Conservation (phyloP, 2,888 invertebrate genomes). For the Drosophila paucipuncta region DNA sequence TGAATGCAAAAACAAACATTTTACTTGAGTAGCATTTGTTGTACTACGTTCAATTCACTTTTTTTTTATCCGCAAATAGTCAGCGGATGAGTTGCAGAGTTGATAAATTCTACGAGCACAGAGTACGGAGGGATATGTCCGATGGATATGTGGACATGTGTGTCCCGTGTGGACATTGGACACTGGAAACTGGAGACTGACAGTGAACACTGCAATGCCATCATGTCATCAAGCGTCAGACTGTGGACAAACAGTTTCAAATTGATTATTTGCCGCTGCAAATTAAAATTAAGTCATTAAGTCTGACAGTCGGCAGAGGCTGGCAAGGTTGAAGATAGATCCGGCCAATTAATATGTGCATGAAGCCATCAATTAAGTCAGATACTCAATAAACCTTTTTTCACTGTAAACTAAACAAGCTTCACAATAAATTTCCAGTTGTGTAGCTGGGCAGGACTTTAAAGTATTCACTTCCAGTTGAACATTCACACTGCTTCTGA, state of each 20-base stretch:
- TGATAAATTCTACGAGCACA: slow-evolving; percentile 36
- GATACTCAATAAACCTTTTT: not conserved
- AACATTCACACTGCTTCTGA: slow-evolving; percentile 13
- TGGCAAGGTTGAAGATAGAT: slow-evolving; percentile 1
- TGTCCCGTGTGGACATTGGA: slow-evolving; percentile 21
- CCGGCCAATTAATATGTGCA: slow-evolving; percentile 16
- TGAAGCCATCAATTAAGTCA: slow-evolving; percentile 37
- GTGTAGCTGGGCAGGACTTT: not conserved
- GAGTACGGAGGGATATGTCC: slow-evolving; percentile 10
- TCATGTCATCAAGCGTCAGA: slow-evolving; percentile 80
- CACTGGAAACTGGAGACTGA: slow-evolving; percentile 10
- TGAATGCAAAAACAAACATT: slow-evolving; percentile 78
- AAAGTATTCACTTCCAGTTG: slow-evolving; percentile 32
- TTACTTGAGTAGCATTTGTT: slow-evolving; percentile 75
- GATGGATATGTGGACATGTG: slow-evolving; percentile 36
- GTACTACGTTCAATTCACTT: slow-evolving; percentile 37
- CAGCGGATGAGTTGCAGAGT: slow-evolving; percentile 31
- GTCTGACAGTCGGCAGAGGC: slow-evolving; percentile 34
- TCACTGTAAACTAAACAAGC: slow-evolving; percentile 16
- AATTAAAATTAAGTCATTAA: slow-evolving; percentile 82
- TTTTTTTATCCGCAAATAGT: slow-evolving; percentile 58
- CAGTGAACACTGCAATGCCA: slow-evolving; percentile 32
- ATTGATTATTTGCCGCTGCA: slow-evolving; percentile 77
- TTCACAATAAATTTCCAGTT: not conserved
- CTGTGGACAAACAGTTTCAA: slow-evolving; percentile 79